Conservation (phyloP, 2,888 invertebrate genomes). For the Oligia latruncula region DNA sequence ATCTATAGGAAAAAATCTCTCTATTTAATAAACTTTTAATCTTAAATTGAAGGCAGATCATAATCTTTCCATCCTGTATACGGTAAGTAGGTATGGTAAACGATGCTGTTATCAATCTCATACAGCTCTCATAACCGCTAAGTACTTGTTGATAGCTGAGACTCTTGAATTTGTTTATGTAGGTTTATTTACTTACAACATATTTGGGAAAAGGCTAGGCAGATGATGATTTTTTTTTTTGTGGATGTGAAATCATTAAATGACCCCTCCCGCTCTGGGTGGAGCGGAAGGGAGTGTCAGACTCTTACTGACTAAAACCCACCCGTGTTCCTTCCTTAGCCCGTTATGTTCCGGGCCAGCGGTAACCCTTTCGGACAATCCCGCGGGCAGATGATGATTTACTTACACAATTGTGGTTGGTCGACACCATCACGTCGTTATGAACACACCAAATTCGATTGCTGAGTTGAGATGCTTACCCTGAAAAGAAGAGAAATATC, state of each 20-base stretch:
- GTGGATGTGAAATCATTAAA: no score
- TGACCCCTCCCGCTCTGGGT: no score
- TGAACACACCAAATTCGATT: background rate
- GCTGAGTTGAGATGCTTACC: conserved; percentile 37
- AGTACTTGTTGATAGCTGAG: background rate
- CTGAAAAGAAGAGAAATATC: conserved; percentile 45
- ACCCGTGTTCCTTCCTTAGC: no score
- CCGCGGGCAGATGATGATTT: no score
- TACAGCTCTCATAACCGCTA: no score
- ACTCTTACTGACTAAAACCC: no score
- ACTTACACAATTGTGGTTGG: background rate
- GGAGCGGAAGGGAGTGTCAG: no score
- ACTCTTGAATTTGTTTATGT: background rate
- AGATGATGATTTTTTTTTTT: no score
- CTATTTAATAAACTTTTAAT: background rate
- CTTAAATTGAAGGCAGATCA: background rate
- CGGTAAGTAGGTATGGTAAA: background rate
- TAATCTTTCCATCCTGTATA: background rate
- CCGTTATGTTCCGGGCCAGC: no score
- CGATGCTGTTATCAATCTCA: background rate
- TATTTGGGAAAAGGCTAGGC: no score
- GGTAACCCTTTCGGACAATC: no score
- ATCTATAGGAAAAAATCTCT: background rate
- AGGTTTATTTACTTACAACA: no score
- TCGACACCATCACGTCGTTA: background rate